phyloP scores from a whole-genome alignment of 2,888 invertebrate species.

The Sinohyriopsis cumingii region DNA sequence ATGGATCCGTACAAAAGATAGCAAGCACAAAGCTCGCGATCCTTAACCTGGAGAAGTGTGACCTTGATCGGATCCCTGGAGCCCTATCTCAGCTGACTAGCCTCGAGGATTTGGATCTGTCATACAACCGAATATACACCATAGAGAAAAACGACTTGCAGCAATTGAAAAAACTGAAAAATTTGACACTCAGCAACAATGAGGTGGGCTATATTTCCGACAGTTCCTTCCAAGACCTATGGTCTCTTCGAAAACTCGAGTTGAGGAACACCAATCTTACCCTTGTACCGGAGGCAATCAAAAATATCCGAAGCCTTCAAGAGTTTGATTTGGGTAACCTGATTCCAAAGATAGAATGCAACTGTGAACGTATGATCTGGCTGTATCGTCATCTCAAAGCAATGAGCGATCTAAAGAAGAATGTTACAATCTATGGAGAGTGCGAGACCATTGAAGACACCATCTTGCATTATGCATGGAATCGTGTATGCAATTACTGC shows the following conservation, averaged over 20 bases:
- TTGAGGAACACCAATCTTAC: conserved; percentile 24
- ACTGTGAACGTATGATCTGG: conserved; percentile 34
- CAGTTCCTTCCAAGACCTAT: conserved; percentile 28
- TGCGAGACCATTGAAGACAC: conserved; percentile 21
- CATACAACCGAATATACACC: conserved; percentile 39
- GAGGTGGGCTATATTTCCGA: conserved; percentile 38
- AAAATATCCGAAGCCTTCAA: conserved; percentile 16
- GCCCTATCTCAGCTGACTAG: conserved; percentile 27
- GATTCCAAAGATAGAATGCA: conserved; percentile 25
- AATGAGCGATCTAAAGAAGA: conserved; percentile 22
- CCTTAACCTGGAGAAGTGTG: conserved; percentile 31
- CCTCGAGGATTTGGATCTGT: conserved; percentile 30
- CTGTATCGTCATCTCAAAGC: conserved; percentile 26
- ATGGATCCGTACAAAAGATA: conserved; percentile 28
- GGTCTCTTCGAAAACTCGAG: conserved; percentile 14
- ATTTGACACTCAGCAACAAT: conserved; percentile 27
- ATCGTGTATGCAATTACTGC: not conserved
- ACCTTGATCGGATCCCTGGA: conserved; percentile 42
- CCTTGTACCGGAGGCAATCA: conserved; percentile 33
- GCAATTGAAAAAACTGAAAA: conserved; percentile 10
- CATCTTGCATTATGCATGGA: conserved; percentile 18
- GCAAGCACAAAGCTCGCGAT: conserved; percentile 23
- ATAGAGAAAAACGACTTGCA: conserved; percentile 43
- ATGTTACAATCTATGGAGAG: conserved; percentile 12
- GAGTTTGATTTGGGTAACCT: conserved; percentile 14